A percentile compares a stretch with the other conserved stretches of the same genome.
Conservation (phyloP, 2,797 vertebrate genomes). For the Chloroceryle amazona region DNA sequence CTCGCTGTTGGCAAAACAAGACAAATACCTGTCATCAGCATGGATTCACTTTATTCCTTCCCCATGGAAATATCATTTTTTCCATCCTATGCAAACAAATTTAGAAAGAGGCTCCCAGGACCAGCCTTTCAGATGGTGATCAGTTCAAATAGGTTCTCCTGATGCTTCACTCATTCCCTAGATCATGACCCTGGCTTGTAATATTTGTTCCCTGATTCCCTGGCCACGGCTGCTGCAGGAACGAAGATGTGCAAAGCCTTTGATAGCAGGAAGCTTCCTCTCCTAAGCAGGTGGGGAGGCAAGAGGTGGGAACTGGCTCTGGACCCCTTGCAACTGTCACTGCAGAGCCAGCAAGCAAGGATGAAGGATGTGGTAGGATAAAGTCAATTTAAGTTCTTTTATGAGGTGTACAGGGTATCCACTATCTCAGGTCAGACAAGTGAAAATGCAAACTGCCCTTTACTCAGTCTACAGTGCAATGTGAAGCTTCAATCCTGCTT, state of each 20-base stretch:
- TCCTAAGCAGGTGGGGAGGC: neutral
- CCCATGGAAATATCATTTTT: slow-evolving; percentile 48
- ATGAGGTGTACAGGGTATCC: neutral
- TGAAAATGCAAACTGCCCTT: neutral
- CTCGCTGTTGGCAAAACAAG: slow-evolving; percentile 69
- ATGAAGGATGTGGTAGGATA: neutral
- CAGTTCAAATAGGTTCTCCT: neutral
- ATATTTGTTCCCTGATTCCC: slow-evolving; percentile 23
- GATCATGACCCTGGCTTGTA: neutral
- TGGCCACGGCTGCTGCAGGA: neutral
- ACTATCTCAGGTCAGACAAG: neutral
- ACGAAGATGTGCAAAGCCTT: slow-evolving; percentile 22
- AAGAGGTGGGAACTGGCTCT: neutral
- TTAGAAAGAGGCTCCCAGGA: slow-evolving; percentile 43
- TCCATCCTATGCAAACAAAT: slow-evolving; percentile 40
- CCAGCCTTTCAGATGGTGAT: neutral
- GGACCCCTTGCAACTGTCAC: neutral
- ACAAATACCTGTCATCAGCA: slow-evolving; percentile 65
- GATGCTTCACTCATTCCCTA: neutral
- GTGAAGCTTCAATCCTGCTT: neutral
- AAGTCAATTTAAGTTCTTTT: neutral
- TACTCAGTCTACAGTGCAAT: neutral
- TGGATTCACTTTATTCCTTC: slow-evolving; percentile 39
- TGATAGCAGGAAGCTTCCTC: slow-evolving; percentile 40
- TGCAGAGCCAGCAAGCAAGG: neutral